Evolutionary conservation across 2,888 invertebrate species (phyloP).

Genomic region (Drosophila bunnanda): DNA sequence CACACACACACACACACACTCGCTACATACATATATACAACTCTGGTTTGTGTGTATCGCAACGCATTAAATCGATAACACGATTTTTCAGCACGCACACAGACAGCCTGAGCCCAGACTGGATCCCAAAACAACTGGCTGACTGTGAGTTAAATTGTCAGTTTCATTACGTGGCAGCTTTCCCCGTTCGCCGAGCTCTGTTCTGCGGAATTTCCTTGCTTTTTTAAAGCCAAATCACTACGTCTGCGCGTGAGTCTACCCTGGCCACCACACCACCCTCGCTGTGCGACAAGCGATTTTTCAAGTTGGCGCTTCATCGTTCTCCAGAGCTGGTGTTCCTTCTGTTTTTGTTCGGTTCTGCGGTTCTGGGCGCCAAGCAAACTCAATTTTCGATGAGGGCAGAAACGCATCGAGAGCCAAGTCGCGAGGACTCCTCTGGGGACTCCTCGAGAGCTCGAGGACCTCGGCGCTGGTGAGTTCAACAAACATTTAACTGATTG

Average conservation of each 20-base stretch:
- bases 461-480: constrained; percentile 67
- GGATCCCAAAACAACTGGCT: constrained; percentile 50
- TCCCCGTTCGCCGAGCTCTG: constrained; percentile 27
- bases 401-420: constrained; percentile 44
- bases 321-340: constrained; percentile 45
- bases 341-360: constrained; percentile 47
- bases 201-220: constrained; percentile 11
- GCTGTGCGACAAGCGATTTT: constrained; percentile 78
- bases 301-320: constrained; percentile 74
- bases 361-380: constrained; percentile 60
- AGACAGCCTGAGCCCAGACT: constrained; percentile 45
- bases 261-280: constrained; percentile 22
- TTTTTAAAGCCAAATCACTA: constrained; percentile 73
- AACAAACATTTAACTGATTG: constrained; percentile 82
- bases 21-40: neutral
- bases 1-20: neutral
- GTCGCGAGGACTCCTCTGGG: constrained; percentile 38
- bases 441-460: constrained; percentile 44
- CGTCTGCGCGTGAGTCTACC: constrained; percentile 64
- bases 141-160: constrained; percentile 77
- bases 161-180: constrained; percentile 74
- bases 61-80: constrained; percentile 80
- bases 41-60: constrained; percentile 25
- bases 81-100: constrained; percentile 77
- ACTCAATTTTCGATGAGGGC: constrained; percentile 61